phyloP scores from a whole-genome alignment of 2,113 vertebrate species.

The Pimephales promelas region DNA sequence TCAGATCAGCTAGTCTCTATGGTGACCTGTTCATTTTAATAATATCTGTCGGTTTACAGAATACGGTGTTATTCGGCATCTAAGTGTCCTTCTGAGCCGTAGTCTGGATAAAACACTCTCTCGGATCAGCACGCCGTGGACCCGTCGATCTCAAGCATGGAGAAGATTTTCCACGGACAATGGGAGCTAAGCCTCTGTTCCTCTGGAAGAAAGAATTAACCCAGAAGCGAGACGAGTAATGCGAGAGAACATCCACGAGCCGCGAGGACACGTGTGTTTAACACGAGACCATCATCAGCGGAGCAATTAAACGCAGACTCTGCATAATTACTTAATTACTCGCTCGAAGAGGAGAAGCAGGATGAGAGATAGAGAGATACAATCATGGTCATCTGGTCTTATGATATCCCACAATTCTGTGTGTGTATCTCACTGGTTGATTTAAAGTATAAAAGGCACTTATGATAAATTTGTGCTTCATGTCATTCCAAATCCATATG shows the following conservation, averaged over 20 bases:
- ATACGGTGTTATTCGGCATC: conserved; percentile 33
- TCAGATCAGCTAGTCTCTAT: conserved; percentile 44
- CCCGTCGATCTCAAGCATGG: conserved; percentile 53
- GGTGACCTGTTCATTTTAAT: conserved; percentile 50
- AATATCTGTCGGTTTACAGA: conserved; percentile 41
- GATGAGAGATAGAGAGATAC: conserved; percentile 15
- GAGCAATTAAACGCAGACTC: conserved; percentile 60
- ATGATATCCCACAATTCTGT: not conserved
- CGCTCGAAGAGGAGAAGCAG: conserved; percentile 46
- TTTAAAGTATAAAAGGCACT: not conserved
- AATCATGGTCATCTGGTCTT: not conserved
- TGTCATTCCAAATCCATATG: not conserved
- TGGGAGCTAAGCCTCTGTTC: conserved; percentile 69
- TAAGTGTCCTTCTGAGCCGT: conserved; percentile 30
- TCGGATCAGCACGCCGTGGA: conserved; percentile 66
- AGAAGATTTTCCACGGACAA: conserved; percentile 71
- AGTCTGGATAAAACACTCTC: conserved; percentile 68
- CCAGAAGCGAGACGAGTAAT: conserved; percentile 51
- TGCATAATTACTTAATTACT: conserved; percentile 67
- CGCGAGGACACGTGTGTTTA: not conserved
- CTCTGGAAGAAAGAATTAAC: conserved; percentile 73
- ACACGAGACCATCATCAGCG: not conserved
- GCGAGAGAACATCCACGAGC: not conserved
- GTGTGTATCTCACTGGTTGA: too few species aligned
- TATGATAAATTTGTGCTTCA: not conserved